Conservation (phyloP, 2,888 invertebrate species). For the Metellina segmentata region DNA sequence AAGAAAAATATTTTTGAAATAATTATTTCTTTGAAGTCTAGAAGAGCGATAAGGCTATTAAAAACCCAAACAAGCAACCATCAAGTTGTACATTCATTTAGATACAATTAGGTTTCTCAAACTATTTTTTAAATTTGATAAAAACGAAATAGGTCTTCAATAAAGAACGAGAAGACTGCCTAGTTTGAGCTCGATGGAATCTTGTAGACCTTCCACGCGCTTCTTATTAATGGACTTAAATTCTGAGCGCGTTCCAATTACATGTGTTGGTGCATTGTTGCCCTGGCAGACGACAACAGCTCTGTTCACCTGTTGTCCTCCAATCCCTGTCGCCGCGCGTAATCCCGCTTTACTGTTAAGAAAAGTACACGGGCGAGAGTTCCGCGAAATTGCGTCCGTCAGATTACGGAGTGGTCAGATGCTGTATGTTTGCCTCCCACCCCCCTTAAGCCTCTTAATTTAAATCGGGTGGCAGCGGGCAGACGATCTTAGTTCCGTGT, state of each 20-base stretch:
- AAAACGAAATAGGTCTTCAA: too few relatives aligned
- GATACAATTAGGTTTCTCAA: too few relatives aligned
- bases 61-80: too few relatives aligned
- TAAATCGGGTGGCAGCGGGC: conserved; percentile 34
- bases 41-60: too few relatives aligned
- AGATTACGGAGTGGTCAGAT: conserved; percentile 52
- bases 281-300: too few relatives aligned
- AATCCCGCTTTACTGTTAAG: background rate
- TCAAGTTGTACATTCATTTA: too few relatives aligned
- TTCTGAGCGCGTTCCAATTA: background rate
- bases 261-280: background rate
- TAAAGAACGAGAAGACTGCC: too few relatives aligned
- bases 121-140: too few relatives aligned
- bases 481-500: background rate
- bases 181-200: too few relatives aligned
- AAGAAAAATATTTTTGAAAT: too few relatives aligned
- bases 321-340: background rate
- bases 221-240: background rate
- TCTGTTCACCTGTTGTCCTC: background rate
- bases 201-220: too few relatives aligned
- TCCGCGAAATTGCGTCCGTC: conserved; percentile 15
- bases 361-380: background rate
- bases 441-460: conserved; percentile 66
- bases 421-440: conserved; percentile 17
- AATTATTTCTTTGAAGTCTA: too few relatives aligned